Base-by-base conservation (phyloP, 64 coral and sea anemone species). In the Astreopora myriophthalma region DNA sequence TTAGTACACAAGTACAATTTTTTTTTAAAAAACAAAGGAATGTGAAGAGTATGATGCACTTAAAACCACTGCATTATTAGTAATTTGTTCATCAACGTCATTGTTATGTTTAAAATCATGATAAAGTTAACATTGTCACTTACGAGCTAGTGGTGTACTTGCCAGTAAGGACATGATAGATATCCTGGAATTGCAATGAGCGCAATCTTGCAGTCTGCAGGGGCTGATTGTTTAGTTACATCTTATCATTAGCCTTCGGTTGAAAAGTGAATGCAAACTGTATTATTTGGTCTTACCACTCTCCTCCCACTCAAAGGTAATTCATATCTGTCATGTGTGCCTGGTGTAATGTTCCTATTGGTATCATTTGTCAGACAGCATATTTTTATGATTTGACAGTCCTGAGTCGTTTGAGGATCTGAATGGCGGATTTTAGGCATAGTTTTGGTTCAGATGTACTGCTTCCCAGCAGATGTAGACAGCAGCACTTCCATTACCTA, bases 271-370 rank as follows among this genome's bases (percentile, higher is more conserved):
- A 52, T 78, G 75, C 52, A 78, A 78, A 48, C 75, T 51, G 9
- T 78, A 78, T 11, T 8, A 51, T 25, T 78, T 66, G 27, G 46
- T n/a, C n/a, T n/a, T n/a, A 37, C 52, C 52, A 38, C 26, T 24
- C 35, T 22, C 32, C 75, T 25, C 35, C 32, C 75, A 40, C 75
- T 52, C 44, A 55, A 75, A 75, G 73, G 75, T n/a, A n/a, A n/a
- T n/a, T n/a, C n/a, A n/a, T n/a, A n/a, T n/a, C n/a, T n/a, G n/a
- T 78, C 52, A 44, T 78, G 46, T 27, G 44, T 78, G 52, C 30
- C 75, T 46, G 48, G 40, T 78, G 52, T 51, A 78, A 44, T 78
- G 52, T 78, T 78, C 29, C n/a, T n/a, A n/a, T n/a, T n/a, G n/a
- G n/a, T n/a, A n/a, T n/a, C n/a, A n/a, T n/a, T 51, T 78, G 40